Conservation (phyloP, 1,140 invertebrate genomes). For the Trichomalopsis sarcophagae region DNA sequence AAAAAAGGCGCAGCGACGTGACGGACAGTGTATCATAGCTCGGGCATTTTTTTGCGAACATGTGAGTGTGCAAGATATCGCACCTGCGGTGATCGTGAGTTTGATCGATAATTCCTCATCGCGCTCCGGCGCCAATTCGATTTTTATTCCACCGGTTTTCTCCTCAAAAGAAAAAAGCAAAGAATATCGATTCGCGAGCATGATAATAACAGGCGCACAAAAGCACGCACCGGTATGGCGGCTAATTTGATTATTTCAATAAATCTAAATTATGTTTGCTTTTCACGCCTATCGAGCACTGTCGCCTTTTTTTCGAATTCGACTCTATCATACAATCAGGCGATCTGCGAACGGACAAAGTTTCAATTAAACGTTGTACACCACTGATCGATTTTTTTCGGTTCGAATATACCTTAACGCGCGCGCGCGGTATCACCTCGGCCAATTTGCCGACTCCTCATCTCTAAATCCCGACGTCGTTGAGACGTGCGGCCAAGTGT, state of each 20-base stretch:
- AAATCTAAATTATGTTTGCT: slow-evolving; percentile 4
- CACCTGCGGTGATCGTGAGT: neutral
- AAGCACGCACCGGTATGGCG: neutral
- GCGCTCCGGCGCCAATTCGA: neutral
- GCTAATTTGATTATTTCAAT: slow-evolving; percentile 4
- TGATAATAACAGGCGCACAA: neutral
- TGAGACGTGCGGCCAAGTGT: slow-evolving; percentile 41
- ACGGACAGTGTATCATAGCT: neutral
- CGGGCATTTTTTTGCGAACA: neutral
- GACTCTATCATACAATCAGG: too few species aligned
- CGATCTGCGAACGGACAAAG: too few species aligned
- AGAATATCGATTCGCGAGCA: too few species aligned
- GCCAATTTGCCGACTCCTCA: slow-evolving; percentile 6
- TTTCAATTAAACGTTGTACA: too few species aligned
- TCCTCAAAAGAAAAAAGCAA: neutral
- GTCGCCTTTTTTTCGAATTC: neutral
- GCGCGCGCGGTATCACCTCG: neutral
- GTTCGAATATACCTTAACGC: too few species aligned
- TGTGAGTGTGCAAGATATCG: neutral
- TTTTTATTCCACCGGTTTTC: neutral
- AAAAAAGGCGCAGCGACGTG: neutral
- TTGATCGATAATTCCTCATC: neutral
- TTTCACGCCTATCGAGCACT: neutral
- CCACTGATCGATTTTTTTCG: too few species aligned
- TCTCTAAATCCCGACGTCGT: slow-evolving; percentile 24